Percentiles rank a stretch among this genome's conserved stretches.
Evolutionary conservation across 2,797 vertebrate genomes (phyloP).

Genomic region (Scomberomorus guttatus): DNA sequence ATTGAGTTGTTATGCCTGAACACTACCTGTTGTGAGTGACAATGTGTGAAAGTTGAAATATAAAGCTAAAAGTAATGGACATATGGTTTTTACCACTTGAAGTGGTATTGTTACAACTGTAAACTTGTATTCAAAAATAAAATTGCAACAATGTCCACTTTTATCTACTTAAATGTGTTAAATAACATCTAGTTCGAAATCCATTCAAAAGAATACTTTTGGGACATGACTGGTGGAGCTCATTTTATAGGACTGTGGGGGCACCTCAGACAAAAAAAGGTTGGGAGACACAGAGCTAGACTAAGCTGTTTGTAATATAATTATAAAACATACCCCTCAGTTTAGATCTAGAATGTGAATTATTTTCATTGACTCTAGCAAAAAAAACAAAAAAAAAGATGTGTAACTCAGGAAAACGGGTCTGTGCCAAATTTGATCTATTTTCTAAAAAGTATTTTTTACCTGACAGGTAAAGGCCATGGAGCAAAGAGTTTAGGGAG

Average conservation of each 20-base stretch:
- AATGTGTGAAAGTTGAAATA: neutral
- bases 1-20: too few relatives aligned
- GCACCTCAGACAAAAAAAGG: too few relatives aligned
- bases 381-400: too few relatives aligned
- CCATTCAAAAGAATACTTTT: neutral
- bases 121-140: neutral
- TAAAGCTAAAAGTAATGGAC: neutral
- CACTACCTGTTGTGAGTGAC: too few relatives aligned
- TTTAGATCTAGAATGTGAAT: too few relatives aligned
- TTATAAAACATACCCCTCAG: too few relatives aligned
- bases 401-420: neutral
- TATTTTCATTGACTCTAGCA: too few relatives aligned
- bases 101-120: too few relatives aligned
- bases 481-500: constrained; percentile 27
- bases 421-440: neutral
- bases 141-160: neutral
- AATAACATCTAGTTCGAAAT: neutral
- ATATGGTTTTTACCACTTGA: too few relatives aligned
- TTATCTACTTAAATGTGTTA: neutral
- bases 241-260: too few relatives aligned
- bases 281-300: too few relatives aligned
- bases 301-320: too few relatives aligned
- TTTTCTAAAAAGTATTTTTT: constrained; percentile 26
- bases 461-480: constrained; percentile 54
- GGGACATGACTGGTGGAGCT: neutral